These are phyloP conservation scores for Phaethornis superciliosus DNA, from an alignment of 2,113 vertebrate species.

Conservation along the genomic window DNA sequence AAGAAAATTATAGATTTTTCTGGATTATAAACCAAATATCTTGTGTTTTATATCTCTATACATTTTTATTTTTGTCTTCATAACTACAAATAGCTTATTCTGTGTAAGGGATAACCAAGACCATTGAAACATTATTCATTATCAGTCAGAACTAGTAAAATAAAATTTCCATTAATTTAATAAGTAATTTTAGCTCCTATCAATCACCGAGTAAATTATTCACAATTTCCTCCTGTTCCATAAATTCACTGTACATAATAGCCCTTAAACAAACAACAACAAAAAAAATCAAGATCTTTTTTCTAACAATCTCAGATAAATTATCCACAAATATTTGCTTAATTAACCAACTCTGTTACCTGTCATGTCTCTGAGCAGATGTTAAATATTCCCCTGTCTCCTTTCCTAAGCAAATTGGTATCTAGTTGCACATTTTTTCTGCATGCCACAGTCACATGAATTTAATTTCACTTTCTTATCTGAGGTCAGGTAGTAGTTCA, in stretches of 20 bases:
- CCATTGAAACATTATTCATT: neutral
- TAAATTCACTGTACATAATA: neutral
- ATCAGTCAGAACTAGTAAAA: neutral
- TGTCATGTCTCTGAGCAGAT: neutral
- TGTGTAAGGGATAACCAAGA: neutral
- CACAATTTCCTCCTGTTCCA: neutral
- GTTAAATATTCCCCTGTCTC: neutral
- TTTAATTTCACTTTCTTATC: constrained; percentile 3
- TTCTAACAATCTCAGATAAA: neutral
- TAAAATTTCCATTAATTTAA: neutral
- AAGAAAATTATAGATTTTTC: neutral
- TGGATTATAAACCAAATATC: neutral
- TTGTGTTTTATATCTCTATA: neutral
- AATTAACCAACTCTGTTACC: neutral
- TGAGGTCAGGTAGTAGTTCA: neutral
- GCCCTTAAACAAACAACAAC: neutral
- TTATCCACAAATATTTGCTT: constrained; percentile 41
- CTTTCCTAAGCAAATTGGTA: neutral
- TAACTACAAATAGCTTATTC: neutral
- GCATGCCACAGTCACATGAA: neutral
- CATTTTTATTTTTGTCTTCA: neutral
- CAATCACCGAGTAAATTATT: neutral
- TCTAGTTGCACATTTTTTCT: neutral
- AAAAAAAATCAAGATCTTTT: neutral
- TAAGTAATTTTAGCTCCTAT: neutral